These are phyloP conservation scores for Drosophila trapezifrons DNA, from an alignment of 1,140 invertebrate species.

Conservation along the genomic window DNA sequence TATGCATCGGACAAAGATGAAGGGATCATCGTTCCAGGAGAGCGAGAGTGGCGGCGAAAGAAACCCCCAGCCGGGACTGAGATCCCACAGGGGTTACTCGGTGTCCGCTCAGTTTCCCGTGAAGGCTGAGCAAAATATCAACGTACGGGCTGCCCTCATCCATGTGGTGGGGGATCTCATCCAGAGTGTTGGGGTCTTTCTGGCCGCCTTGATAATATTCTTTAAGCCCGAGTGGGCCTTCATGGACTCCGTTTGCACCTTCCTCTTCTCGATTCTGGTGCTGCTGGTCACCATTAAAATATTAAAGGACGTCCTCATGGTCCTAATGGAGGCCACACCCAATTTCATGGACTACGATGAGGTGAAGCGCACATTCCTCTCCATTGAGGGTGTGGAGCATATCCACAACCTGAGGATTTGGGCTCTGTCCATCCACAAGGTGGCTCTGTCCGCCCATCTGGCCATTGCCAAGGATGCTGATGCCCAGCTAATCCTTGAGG, in stretches of 20 bases:
- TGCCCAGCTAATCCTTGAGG: constrained; percentile 91
- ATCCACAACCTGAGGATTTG: constrained; percentile 98
- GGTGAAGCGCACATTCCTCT: constrained; percentile 88
- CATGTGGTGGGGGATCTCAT: constrained; percentile 96
- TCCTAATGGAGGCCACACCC: constrained; percentile 98
- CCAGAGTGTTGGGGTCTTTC: constrained; percentile 93
- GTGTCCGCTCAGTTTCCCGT: constrained; percentile 12
- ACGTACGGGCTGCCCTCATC: constrained; percentile 94
- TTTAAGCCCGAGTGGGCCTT: constrained; percentile 87
- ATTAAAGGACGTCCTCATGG: constrained; percentile 89
- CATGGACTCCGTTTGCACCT: constrained; percentile 95
- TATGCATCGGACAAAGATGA: not conserved
- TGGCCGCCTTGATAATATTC: constrained; percentile 91
- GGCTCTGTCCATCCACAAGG: constrained; percentile 97
- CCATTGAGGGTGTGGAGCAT: constrained; percentile 93
- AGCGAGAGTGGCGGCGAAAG: not conserved
- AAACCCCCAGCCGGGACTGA: not conserved
- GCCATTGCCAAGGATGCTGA: constrained; percentile 92
- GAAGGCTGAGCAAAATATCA: constrained; percentile 87
- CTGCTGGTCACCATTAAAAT: constrained; percentile 91
- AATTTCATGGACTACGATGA: constrained; percentile 82
- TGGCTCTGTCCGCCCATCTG: constrained; percentile 95
- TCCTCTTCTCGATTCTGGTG: constrained; percentile 93
- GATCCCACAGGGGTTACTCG: constrained; percentile 3
- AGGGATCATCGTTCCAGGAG: not conserved